These are phyloP conservation scores for Metallyticus violacea DNA, from an alignment of 2,888 invertebrate genomes.

Conservation along the genomic window DNA sequence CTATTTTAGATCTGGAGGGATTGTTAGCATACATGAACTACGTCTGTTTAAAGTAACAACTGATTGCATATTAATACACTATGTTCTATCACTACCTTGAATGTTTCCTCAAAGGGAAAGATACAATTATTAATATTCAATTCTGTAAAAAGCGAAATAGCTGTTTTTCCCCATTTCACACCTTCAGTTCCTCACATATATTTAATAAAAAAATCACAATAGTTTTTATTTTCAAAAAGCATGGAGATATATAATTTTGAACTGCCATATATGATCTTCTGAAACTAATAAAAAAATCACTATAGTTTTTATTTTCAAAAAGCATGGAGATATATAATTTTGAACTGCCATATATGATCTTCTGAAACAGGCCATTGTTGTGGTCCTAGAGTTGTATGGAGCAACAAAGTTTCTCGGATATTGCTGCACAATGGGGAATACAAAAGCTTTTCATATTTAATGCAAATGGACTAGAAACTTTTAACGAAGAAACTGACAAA, in stretches of 20 bases:
- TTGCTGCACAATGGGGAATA: background rate
- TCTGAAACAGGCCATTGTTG: background rate
- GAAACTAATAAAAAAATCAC: too few relatives aligned
- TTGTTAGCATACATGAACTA: background rate
- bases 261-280: too few relatives aligned
- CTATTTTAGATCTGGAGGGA: background rate
- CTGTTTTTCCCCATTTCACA: background rate
- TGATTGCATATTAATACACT: background rate
- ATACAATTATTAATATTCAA: background rate
- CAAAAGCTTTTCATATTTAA: background rate
- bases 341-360: too few relatives aligned
- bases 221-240: background rate
- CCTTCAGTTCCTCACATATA: background rate
- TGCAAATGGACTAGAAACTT: background rate
- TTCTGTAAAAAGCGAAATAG: background rate
- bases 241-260: background rate
- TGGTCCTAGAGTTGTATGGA: background rate
- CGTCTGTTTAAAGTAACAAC: background rate
- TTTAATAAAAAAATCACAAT: background rate
- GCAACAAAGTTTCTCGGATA: background rate
- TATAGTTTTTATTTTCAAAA: background rate
- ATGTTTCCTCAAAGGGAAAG: background rate
- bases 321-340: background rate
- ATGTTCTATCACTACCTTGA: background rate
- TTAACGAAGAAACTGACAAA: background rate